Evolutionary conservation across 2,888 invertebrate species (phyloP), one percentile per base, ranked within the genome.

Genomic region (Anorthoa munda): DNA sequence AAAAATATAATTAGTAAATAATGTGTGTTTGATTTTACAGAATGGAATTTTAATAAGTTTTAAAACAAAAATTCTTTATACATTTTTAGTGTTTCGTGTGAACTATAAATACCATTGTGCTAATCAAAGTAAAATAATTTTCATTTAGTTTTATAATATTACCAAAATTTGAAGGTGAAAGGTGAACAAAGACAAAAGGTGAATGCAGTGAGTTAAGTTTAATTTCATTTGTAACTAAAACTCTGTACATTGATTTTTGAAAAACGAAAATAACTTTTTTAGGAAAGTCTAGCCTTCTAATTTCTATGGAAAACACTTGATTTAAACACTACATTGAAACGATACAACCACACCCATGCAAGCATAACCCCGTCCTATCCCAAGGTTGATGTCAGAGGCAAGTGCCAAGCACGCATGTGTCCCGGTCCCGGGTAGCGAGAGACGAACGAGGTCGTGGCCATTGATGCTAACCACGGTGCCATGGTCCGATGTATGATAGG

Each of bases 271-370:
- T 64, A n/a, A 45, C 15, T 39, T 66, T 58, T 66, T 82, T 31
- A 65, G 15, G 48, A 68, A 79, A 68, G 55, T 80, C 73, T 81
- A 81, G 75, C 66, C 66, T 76, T 85, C 86, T 85, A 82, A 75
- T 77, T 72, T 85, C 78, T 85, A 85, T 77, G 66, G 56, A 72
- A 84, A 86, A 84, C 81, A 86, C 63, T 83, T 79, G 79, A 84
- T 83, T 76, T 66, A 79, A 82, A 90, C 89, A 90, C 90, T 88
- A 87, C 81, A 87, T 83, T 80, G 71, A 87, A 83, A 87, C 79
- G 77, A 67, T 71, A 92, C 91, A 91, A 92, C 88, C 89, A 94
- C 93, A 94, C 90, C 91, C 94, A 95, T 95, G 95, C 95, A 94
- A 93, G 93, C 92, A 81, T 87, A 84, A 84, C 81, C 84, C 79